These are phyloP conservation scores for Mionectes macconnelli DNA, from an alignment of 2,113 vertebrate species.

Conservation along the genomic window DNA sequence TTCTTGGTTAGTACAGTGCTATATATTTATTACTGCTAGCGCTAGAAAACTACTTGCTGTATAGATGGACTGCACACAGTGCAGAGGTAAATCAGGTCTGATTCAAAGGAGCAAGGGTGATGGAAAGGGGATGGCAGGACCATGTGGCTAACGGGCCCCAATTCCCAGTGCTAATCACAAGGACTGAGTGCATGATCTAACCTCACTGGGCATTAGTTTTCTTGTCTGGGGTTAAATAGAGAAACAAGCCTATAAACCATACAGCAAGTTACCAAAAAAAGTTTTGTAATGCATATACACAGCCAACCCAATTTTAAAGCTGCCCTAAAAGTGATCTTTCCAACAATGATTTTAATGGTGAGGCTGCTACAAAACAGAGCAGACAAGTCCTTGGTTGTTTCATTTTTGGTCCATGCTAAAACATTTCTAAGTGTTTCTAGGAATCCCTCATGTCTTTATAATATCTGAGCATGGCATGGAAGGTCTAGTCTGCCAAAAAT, in stretches of 20 bases:
- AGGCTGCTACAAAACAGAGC: neutral
- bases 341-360: neutral
- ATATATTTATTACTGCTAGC: neutral
- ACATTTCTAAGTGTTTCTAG: neutral
- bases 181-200: neutral
- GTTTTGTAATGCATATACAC: neutral
- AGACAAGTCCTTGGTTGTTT: neutral
- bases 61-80: neutral
- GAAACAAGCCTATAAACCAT: neutral
- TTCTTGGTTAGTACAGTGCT: neutral
- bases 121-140: neutral
- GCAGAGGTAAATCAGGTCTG: neutral
- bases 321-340: neutral
- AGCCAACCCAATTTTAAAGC: neutral
- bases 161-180: neutral
- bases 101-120: neutral
- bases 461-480: neutral
- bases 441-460: neutral
- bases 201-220: neutral
- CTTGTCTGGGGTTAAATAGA: neutral
- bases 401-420: neutral
- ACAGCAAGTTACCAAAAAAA: neutral
- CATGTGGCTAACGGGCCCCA: neutral
- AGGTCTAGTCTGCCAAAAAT: neutral
- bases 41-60: neutral